Evolutionary conservation across 1,140 invertebrate genomes (phyloP).

Genomic region (Tetramorium simillimum): DNA sequence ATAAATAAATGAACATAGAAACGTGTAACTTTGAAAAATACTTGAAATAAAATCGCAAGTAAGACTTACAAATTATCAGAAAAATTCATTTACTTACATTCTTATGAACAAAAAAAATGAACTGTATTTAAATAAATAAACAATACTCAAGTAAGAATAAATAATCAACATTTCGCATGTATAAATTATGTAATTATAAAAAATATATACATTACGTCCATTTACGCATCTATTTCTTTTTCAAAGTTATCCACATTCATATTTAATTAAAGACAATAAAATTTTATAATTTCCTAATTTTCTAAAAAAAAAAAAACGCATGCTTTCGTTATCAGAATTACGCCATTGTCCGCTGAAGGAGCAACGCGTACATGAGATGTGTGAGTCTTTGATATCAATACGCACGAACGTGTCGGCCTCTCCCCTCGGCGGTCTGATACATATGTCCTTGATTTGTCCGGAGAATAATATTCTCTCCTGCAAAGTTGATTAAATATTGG

Average conservation of each 20-base stretch:
- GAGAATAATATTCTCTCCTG: slow-evolving; percentile 83
- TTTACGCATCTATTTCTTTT: background rate
- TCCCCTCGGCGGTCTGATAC: slow-evolving; percentile 75
- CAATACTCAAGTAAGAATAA: background rate
- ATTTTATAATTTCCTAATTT: background rate
- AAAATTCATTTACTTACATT: background rate
- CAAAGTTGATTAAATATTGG: slow-evolving; percentile 85
- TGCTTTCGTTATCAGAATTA: background rate
- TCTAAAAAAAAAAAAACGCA: background rate
- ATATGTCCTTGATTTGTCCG: slow-evolving; percentile 84
- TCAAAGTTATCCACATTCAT: background rate
- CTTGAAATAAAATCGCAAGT: background rate
- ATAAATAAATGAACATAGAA: background rate
- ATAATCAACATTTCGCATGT: background rate
- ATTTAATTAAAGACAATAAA: background rate
- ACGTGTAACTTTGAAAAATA: background rate
- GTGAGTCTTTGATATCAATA: slow-evolving; percentile 69
- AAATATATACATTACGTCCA: background rate
- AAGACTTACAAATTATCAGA: background rate
- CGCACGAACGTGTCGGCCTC: slow-evolving; percentile 58
- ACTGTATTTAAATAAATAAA: background rate
- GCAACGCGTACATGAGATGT: slow-evolving; percentile 37
- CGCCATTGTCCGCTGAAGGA: slow-evolving; percentile 34
- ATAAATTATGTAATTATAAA: background rate
- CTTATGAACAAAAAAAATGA: background rate